Evolutionary conservation across 2,113 vertebrate species (phyloP).

Genomic region (Caracal caracal): DNA sequence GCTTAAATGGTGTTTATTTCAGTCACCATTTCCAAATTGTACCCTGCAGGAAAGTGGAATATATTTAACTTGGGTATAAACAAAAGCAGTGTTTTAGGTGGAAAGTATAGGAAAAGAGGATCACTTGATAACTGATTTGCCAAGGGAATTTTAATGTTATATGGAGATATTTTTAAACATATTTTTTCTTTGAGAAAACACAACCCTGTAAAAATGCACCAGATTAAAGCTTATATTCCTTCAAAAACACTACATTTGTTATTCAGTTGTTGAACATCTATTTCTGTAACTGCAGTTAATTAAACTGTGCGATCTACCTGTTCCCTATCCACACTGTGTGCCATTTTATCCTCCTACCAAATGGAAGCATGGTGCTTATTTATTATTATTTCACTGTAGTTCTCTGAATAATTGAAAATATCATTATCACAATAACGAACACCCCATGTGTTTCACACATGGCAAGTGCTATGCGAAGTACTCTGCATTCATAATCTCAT

Average conservation of each 20-base stretch:
- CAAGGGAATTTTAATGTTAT: constrained; percentile 51
- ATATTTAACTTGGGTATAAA: constrained; percentile 72
- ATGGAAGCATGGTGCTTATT: not conserved
- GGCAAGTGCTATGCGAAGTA: not conserved
- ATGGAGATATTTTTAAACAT: constrained; percentile 28
- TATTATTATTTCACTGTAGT: not conserved
- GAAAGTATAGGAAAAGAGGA: constrained; percentile 1
- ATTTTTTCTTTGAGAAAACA: constrained; percentile 34
- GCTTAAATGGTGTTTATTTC: constrained; percentile 69
- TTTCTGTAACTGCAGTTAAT: not conserved
- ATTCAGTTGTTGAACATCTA: not conserved
- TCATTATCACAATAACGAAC: not conserved
- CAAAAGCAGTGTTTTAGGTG: constrained; percentile 55
- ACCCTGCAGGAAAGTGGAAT: constrained; percentile 58
- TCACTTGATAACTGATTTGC: constrained; percentile 55
- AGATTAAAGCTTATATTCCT: constrained; percentile 32
- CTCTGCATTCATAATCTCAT: not conserved
- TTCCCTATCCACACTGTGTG: not conserved
- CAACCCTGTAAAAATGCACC: not conserved
- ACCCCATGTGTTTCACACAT: not conserved
- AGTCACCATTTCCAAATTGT: constrained; percentile 66
- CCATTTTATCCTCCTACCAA: not conserved
- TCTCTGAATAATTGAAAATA: constrained; percentile 45
- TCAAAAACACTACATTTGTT: constrained; percentile 13
- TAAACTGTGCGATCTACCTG: not conserved